phyloP scores from a whole-genome alignment of 2,113 vertebrate species.

The Herpetotheres cachinnans region DNA sequence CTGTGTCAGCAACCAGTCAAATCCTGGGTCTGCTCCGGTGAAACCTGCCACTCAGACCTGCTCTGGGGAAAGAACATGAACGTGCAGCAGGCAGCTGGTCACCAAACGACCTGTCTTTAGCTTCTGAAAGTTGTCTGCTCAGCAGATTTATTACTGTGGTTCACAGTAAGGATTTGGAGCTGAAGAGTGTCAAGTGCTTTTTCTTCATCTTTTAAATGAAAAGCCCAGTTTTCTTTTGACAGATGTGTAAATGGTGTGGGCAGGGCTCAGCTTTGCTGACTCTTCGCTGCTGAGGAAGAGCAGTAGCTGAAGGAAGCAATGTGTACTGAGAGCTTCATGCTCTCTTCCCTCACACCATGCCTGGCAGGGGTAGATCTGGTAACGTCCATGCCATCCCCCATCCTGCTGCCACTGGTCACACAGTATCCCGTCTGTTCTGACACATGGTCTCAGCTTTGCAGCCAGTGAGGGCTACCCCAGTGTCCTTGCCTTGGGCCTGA shows the following conservation, averaged over 20 bases:
- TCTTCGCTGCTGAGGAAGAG: neutral
- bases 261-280: neutral
- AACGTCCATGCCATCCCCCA: too few relatives aligned
- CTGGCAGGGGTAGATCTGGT: neutral
- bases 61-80: neutral
- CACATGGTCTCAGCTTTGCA: neutral
- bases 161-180: neutral
- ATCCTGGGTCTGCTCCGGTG: neutral
- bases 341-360: neutral
- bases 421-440: neutral
- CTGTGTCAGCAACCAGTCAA: neutral
- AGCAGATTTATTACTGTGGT: neutral
- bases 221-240: neutral
- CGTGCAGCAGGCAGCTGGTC: neutral
- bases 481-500: neutral
- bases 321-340: fast-evolving
- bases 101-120: neutral
- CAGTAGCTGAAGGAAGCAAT: neutral
- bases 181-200: neutral
- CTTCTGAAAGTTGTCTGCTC: neutral
- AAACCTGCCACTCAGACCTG: neutral
- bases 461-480: fast-evolving
- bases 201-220: neutral
- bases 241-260: neutral
- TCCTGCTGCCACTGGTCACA: fast-evolving